phyloP scores from a whole-genome alignment of 2,113 vertebrate species.

The Theropithecus gelada region DNA sequence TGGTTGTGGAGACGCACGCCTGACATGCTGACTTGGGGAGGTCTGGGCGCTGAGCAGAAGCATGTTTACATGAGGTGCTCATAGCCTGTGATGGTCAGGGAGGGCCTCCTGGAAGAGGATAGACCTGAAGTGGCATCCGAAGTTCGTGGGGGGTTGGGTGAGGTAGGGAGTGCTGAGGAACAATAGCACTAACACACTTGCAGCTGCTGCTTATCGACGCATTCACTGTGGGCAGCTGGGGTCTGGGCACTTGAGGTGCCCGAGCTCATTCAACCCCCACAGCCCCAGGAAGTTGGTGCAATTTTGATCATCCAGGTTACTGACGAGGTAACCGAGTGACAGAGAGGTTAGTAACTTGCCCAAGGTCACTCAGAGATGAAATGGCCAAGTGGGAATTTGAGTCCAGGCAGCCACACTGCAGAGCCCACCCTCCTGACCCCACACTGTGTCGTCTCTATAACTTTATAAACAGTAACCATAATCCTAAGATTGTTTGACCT shows the following conservation, averaged over 20 bases:
- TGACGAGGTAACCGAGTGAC: neutral
- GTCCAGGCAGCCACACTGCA: too few species aligned
- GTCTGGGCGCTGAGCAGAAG: neutral
- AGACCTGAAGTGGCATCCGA: neutral
- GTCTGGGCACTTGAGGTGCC: rapidly evolving
- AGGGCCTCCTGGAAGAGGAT: neutral
- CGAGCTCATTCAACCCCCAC: neutral
- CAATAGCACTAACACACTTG: rapidly evolving
- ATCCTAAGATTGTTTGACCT: neutral
- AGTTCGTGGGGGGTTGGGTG: neutral
- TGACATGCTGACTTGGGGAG: neutral
- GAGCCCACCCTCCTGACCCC: too few species aligned
- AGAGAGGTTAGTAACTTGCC: neutral
- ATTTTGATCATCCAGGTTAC: neutral
- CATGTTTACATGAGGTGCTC: neutral
- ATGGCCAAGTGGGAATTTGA: neutral
- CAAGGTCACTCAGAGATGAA: neutral
- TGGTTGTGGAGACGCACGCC: neutral
- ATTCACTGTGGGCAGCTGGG: neutral
- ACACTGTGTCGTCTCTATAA: neutral
- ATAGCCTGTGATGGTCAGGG: neutral
- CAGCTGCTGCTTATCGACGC: neutral
- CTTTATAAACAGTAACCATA: too few species aligned
- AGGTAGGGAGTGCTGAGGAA: neutral
- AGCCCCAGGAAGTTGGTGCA: neutral